Percentiles rank a stretch among this genome's conserved stretches.
Evolutionary conservation across 2,113 vertebrate species (phyloP).

Genomic region (Rostratula benghalensis): DNA sequence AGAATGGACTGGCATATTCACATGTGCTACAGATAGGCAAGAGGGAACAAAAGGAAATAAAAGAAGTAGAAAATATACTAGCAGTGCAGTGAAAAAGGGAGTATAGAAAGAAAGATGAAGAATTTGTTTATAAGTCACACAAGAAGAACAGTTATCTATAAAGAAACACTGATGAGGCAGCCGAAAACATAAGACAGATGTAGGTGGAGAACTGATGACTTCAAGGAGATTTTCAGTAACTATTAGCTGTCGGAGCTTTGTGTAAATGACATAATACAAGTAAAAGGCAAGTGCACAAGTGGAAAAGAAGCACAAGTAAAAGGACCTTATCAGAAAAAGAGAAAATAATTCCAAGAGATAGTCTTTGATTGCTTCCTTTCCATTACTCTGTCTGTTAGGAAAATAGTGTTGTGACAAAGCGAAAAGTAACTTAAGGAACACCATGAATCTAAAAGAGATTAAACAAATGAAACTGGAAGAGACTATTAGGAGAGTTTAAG

Average conservation of each 20-base stretch:
- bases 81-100: neutral
- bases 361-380: neutral
- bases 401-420: neutral
- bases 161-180: neutral
- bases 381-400: neutral
- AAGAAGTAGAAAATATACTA: neutral
- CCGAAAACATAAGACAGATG: neutral
- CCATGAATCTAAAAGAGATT: neutral
- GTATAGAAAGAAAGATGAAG: neutral
- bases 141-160: neutral
- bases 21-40: neutral
- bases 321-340: neutral
- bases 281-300: neutral
- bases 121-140: neutral
- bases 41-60: neutral
- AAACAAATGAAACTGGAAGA: neutral
- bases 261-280: neutral
- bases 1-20: neutral
- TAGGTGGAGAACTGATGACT: neutral
- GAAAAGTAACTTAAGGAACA: neutral
- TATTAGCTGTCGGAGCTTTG: neutral
- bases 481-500: neutral
- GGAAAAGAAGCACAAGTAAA: neutral
- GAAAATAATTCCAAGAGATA: neutral
- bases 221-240: neutral